These are phyloP conservation scores for Lithosia quadra DNA, from an alignment of 2,888 invertebrate species.

Conservation along the genomic window DNA sequence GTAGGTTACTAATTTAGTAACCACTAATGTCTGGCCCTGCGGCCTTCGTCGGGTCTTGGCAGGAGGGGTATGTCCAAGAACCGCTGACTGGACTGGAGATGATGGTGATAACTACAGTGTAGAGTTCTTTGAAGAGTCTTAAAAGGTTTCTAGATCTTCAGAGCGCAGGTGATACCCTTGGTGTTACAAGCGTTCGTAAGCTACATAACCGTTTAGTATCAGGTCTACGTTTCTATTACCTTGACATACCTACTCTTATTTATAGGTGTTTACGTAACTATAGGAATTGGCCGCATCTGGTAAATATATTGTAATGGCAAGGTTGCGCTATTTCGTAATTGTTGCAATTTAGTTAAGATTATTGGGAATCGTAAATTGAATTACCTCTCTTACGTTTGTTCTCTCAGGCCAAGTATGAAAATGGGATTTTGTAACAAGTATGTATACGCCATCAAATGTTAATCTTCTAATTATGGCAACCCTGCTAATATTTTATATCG, in stretches of 20 bases:
- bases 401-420: neutral
- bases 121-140: too few species aligned
- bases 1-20: too few species aligned
- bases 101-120: too few species aligned
- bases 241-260: constrained; percentile 27
- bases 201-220: constrained; percentile 2
- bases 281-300: constrained; percentile 18
- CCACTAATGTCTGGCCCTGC: too few species aligned
- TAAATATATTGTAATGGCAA: constrained; percentile 38
- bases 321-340: constrained; percentile 25
- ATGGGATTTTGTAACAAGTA: neutral
- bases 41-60: too few species aligned
- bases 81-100: too few species aligned
- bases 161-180: too few species aligned
- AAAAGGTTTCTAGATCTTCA: too few species aligned
- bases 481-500: too few species aligned
- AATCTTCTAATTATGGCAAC: neutral
- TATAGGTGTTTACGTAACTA: constrained; percentile 35
- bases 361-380: constrained; percentile 39
- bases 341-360: constrained; percentile 29
- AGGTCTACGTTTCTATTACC: neutral
- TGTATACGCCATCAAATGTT: neutral
- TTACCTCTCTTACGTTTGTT: constrained; percentile 10
- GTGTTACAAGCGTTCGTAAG: constrained; percentile 22
- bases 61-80: too few species aligned